phyloP scores from a whole-genome alignment of 2,113 vertebrate genomes.

The Odobenus rosmarus region DNA sequence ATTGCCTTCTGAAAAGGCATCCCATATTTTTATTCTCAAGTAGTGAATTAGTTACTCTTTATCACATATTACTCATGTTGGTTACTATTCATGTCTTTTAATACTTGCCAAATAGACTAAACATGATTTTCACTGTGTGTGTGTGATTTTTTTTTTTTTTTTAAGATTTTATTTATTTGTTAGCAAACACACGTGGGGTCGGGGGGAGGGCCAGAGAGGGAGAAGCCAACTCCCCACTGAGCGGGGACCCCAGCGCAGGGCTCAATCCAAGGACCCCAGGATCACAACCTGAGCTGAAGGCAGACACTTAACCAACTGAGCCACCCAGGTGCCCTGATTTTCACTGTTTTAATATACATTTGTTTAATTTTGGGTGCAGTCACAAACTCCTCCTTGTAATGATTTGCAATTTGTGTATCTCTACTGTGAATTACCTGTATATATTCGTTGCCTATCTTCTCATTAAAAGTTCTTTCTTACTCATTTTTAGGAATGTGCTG shows the following conservation, averaged over 20 bases:
- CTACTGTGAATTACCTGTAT: background rate
- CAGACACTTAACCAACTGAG: background rate
- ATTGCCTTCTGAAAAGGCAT: background rate
- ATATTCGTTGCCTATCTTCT: background rate
- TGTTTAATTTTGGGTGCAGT: constrained; percentile 26
- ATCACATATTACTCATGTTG: background rate
- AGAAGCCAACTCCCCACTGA: background rate
- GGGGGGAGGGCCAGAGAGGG: background rate
- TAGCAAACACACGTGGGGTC: background rate
- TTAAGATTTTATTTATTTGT: background rate
- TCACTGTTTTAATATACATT: background rate
- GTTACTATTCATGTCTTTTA: background rate
- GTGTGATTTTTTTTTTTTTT: background rate
- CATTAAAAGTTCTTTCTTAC: background rate
- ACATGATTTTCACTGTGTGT: background rate
- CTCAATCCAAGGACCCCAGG: background rate
- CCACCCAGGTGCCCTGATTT: background rate
- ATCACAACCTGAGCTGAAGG: background rate
- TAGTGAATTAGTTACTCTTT: background rate
- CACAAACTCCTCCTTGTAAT: background rate
- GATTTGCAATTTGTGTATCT: background rate
- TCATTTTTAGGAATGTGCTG: background rate
- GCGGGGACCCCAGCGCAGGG: background rate
- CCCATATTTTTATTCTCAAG: constrained; percentile 16
- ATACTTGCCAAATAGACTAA: background rate